Evolutionary conservation across 2,797 vertebrate species (phyloP), one percentile per base, ranked within the genome.

Genomic region (Anomalospiza imberbis): DNA sequence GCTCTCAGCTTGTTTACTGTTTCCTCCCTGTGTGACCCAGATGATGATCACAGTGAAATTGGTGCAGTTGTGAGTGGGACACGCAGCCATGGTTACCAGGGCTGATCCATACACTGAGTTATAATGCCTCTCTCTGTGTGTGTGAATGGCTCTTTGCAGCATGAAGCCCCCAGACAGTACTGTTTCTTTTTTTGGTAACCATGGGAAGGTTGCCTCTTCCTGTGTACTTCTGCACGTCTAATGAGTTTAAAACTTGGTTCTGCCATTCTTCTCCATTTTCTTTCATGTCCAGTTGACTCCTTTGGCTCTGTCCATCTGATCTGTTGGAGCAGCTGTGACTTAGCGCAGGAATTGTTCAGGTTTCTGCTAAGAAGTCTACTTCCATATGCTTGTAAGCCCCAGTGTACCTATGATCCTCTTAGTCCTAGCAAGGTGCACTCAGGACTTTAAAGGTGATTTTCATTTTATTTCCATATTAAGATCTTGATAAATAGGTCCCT

Each of bases 51-150:
- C 2, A 1, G 18, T 28, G 47, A 38, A 29, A 29, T 7, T 36
- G 70, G 22, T 54, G 32, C 13, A 51, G 45, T 2, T 61, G 17
- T 5, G 40, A 54, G 24, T 44, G 40, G 60, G 24, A 24, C 40
- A 13, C 1, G 0, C 22, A 21, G 51, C 63, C 3, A 0, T 34
- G 48, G 12, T 15, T 36, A 3, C 20, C n/a, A 21, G 50, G 31
- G 18, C 36, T 62, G 5, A 6, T 48, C 34, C 14, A 15, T 24
- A 17, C 42, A 7, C 26, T 0, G 4, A 13, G 4, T 17, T 29
- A 1, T 34, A 15, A 42, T 7, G 16, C 51, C 12, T 54, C 13
- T 22, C 6, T 61, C 4, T 21, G 15, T 38, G 20, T 29, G 3
- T 12, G 3, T 19, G 32, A 48, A 9, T 0, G 2, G 47, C 8